These are phyloP conservation scores for Tichodroma muraria DNA, from an alignment of 2,113 vertebrate genomes.

Conservation along the genomic window DNA sequence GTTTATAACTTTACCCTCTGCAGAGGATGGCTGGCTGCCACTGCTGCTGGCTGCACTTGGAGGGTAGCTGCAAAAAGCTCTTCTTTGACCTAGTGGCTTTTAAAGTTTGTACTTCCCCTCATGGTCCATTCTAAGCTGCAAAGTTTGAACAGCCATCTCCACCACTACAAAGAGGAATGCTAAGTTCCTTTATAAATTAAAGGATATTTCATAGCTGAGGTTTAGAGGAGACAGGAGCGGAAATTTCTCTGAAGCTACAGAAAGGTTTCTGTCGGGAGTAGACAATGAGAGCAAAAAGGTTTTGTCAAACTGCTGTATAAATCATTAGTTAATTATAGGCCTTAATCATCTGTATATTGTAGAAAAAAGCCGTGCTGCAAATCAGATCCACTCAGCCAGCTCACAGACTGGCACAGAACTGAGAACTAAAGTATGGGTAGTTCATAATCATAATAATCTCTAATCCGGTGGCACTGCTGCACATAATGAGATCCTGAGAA, in stretches of 20 bases:
- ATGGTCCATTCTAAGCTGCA: neutral
- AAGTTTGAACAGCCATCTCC: neutral
- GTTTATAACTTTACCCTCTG: neutral
- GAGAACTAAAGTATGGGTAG: neutral
- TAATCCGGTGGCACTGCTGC: neutral
- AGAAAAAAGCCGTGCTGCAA: neutral
- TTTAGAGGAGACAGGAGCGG: neutral
- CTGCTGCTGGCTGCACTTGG: neutral
- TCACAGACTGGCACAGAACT: neutral
- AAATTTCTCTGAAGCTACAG: neutral
- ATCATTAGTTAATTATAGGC: conserved; percentile 14
- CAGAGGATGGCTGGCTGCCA: neutral
- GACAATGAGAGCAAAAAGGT: neutral
- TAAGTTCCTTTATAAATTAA: neutral
- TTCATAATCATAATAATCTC: neutral
- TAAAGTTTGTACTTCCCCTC: neutral
- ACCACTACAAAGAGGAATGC: neutral
- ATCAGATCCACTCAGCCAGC: neutral
- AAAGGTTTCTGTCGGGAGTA: neutral
- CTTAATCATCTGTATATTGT: neutral
- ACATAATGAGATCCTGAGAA: neutral
- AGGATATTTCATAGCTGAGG: neutral
- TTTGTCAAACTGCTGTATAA: neutral
- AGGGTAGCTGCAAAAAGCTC: neutral
- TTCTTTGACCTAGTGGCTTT: neutral